Evolutionary conservation across 2,113 vertebrate species (phyloP).

Genomic region (Rutilus rutilus): DNA sequence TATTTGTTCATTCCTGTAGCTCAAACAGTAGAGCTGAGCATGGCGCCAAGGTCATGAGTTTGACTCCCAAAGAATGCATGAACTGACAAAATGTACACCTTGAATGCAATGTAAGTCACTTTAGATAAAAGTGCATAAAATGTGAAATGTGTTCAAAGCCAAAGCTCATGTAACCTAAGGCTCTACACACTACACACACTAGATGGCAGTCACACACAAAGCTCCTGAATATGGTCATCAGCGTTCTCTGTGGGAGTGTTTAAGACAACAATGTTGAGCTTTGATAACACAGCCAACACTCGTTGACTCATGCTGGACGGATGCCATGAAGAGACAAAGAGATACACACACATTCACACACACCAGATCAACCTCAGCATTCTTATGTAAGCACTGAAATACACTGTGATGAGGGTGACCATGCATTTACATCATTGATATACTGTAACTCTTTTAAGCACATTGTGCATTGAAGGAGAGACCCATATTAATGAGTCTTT

Average conservation of each 20-base stretch:
- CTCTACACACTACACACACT: neutral
- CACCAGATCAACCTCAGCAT: neutral
- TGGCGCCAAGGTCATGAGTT: too few species aligned
- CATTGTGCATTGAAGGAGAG: neutral
- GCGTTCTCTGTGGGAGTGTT: neutral
- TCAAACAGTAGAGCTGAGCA: too few species aligned
- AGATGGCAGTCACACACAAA: conserved; percentile 37
- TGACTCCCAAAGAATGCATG: too few species aligned
- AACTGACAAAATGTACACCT: too few species aligned
- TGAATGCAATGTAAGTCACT: too few species aligned
- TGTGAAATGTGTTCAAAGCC: neutral
- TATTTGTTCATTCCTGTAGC: too few species aligned
- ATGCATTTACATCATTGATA: neutral
- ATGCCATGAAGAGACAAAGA: neutral
- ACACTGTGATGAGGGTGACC: neutral
- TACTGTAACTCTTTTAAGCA: neutral
- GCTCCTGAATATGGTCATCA: neutral
- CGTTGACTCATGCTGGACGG: neutral
- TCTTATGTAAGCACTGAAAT: neutral
- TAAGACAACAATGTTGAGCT: conserved; percentile 16
- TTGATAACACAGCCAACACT: conserved; percentile 4
- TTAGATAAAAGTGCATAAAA: neutral
- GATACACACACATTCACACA: neutral
- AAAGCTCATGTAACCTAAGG: neutral
- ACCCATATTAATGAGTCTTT: neutral